A percentile compares a stretch with the other conserved stretches of the same genome.
phyloP scores from a whole-genome alignment of 1,140 invertebrate species.

The Parasteatoda tepidariorum region DNA sequence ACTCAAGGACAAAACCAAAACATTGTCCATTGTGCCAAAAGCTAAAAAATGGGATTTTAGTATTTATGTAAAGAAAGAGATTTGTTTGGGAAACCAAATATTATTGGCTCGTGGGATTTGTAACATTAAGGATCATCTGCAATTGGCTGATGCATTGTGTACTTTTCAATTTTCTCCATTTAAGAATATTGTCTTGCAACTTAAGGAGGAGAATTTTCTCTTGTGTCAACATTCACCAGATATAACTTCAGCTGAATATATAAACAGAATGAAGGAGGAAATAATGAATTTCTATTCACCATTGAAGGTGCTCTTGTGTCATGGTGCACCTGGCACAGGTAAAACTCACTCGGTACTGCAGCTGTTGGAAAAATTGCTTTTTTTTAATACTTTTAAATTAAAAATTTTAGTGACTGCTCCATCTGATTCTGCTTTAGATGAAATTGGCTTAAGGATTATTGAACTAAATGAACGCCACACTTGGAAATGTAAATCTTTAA shows the following conservation, averaged over 20 bases:
- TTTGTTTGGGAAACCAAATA: neutral
- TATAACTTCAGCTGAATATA: neutral
- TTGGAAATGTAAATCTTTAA: constrained; percentile 67
- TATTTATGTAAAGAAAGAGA: neutral
- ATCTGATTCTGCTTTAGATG: constrained; percentile 85
- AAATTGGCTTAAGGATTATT: constrained; percentile 73
- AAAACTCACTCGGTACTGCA: constrained; percentile 79
- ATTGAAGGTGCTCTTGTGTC: constrained; percentile 75
- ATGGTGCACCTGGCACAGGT: constrained; percentile 78
- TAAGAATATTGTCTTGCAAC: neutral
- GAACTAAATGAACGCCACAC: constrained; percentile 66
- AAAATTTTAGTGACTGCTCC: constrained; percentile 82
- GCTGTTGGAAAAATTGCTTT: constrained; percentile 73
- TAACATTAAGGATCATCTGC: constrained; percentile 7
- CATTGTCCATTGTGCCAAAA: neutral
- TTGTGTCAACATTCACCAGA: neutral
- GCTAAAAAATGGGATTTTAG: constrained; percentile 3
- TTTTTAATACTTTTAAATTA: constrained; percentile 61
- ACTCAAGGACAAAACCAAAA: neutral
- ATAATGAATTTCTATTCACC: neutral
- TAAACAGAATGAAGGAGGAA: neutral
- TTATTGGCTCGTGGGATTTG: constrained; percentile 1
- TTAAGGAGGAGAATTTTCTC: neutral
- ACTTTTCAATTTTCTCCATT: constrained; percentile 7
- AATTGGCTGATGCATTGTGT: neutral